These are phyloP conservation scores for Liopterus haemorrhoidalis DNA, from an alignment of 2,888 invertebrate species.

Conservation along the genomic window DNA sequence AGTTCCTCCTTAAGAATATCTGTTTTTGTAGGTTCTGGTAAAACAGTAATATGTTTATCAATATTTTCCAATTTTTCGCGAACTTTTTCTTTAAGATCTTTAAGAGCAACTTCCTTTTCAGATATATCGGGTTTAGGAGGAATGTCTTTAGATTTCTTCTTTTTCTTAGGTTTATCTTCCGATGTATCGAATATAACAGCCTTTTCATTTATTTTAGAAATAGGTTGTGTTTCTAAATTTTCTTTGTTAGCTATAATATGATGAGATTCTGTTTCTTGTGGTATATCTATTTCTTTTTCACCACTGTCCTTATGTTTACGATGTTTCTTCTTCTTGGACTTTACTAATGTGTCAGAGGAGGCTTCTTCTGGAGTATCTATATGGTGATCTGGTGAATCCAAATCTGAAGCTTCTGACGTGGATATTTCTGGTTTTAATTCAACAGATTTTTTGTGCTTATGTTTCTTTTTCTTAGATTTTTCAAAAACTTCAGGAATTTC, in stretches of 20 bases:
- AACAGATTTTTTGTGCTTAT: not conserved
- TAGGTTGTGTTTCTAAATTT: constrained; percentile 10
- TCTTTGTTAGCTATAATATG: constrained; percentile 4
- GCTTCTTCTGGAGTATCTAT: constrained; percentile 2
- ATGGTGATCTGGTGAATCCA: not conserved
- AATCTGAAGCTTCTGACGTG: not conserved
- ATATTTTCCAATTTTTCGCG: no score
- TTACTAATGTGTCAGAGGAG: not conserved
- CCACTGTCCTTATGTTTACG: not conserved
- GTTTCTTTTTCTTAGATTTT: constrained; percentile 2
- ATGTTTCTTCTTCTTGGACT: constrained; percentile 1
- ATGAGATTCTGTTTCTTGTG: constrained; percentile 3
- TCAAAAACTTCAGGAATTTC: constrained; percentile 5
- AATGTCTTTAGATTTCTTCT: not conserved
- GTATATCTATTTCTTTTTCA: not conserved
- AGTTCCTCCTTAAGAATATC: no score
- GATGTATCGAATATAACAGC: no score
- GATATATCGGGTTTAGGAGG: constrained; percentile 4
- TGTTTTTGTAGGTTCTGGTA: no score
- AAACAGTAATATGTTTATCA: no score
- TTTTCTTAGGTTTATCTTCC: constrained; percentile 6
- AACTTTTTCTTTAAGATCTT: no score
- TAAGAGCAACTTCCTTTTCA: no score
- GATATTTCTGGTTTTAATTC: not conserved
- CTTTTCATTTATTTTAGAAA: constrained; percentile 4